These are phyloP conservation scores for Eospalax fontanierii DNA, from an alignment of 2,797 vertebrate genomes.

Conservation along the genomic window DNA sequence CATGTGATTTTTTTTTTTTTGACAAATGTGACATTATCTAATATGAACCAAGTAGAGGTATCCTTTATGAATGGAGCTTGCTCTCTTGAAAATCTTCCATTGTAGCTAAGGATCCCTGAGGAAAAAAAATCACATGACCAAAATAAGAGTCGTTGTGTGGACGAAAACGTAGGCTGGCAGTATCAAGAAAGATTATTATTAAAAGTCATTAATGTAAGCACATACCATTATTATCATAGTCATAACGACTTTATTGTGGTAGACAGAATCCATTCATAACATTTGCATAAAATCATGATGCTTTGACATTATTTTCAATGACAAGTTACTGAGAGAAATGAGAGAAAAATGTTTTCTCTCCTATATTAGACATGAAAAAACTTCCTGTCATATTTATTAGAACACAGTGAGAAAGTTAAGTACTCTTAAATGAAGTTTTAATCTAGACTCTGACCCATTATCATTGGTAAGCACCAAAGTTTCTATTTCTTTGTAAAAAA, in stretches of 20 bases:
- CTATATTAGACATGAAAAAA: slow-evolving; percentile 12
- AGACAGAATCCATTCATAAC: background rate
- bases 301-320: too few species aligned
- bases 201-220: background rate
- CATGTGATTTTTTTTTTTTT: background rate
- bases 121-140: background rate
- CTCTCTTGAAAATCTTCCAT: too few species aligned
- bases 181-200: background rate
- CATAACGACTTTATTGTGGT: background rate
- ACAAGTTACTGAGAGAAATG: too few species aligned
- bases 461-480: slow-evolving; percentile 35
- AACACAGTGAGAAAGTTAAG: background rate
- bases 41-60: too few species aligned
- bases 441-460: slow-evolving; percentile 27
- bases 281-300: background rate
- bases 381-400: slow-evolving; percentile 38
- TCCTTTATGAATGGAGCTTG: too few species aligned
- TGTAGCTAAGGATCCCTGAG: too few species aligned
- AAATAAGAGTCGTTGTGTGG: background rate
- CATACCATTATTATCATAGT: background rate
- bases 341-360: slow-evolving; percentile 25
- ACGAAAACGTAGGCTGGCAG: background rate
- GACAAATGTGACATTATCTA: too few species aligned
- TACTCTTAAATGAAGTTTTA: background rate
- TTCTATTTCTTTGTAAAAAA: slow-evolving; percentile 42